phyloP scores from a whole-genome alignment of 64 coral and sea anemone species.

The Porites australiensis region DNA sequence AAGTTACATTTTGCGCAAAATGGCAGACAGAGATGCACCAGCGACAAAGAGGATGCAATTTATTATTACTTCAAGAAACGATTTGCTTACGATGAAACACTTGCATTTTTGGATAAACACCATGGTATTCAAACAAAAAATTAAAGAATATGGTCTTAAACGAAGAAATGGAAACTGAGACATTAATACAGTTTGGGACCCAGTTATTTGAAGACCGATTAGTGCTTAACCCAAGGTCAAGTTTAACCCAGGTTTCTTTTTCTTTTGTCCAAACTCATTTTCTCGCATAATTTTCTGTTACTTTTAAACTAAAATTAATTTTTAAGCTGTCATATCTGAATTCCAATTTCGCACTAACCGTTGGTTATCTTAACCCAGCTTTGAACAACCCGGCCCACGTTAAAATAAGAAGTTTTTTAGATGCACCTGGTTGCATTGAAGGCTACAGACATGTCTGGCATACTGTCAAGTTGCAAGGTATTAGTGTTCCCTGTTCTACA shows the following conservation, averaged over 20 bases:
- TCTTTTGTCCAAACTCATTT: no score
- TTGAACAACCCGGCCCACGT: no score
- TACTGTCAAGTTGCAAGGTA: slow-evolving; percentile 34
- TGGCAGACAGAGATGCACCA: slow-evolving; percentile 12
- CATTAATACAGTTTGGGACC: background rate
- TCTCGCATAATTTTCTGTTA: no score
- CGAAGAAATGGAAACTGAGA: slow-evolving; percentile 20
- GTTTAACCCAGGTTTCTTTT: no score
- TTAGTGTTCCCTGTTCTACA: slow-evolving; percentile 6
- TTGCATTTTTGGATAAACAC: slow-evolving; percentile 68
- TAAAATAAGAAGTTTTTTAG: slow-evolving; percentile 37
- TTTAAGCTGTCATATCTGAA: no score
- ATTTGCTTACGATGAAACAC: slow-evolving; percentile 61
- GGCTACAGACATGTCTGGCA: slow-evolving; percentile 43
- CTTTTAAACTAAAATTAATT: no score
- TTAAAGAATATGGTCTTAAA: slow-evolving; percentile 60
- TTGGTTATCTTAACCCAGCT: no score
- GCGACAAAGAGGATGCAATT: slow-evolving; percentile 52
- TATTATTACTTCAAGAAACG: slow-evolving; percentile 76
- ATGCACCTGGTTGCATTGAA: slow-evolving; percentile 16
- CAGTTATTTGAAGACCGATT: no score
- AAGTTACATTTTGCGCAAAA: background rate
- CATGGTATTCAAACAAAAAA: slow-evolving; percentile 47
- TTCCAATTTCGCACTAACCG: no score
- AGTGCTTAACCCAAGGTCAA: no score